A percentile compares a stretch with the other conserved stretches of the same genome.
These are phyloP conservation scores for Anoplius nigerrimus DNA, from an alignment of 2,888 invertebrate species.

Conservation along the genomic window DNA sequence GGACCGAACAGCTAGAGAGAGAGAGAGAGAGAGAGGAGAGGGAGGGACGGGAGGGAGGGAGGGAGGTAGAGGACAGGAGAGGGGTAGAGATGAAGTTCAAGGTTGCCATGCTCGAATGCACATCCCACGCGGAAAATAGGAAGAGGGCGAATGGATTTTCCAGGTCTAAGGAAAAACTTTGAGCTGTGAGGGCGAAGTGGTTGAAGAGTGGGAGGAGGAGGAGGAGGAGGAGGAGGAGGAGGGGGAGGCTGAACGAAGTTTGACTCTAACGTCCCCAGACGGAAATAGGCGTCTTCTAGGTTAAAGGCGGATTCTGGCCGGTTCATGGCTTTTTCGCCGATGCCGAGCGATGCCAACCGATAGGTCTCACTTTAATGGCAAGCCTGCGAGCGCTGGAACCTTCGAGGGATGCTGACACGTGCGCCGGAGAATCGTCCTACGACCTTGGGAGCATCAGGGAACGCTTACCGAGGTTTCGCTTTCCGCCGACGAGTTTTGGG, in stretches of 20 bases:
- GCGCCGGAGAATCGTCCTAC: no score
- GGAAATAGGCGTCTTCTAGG: no score
- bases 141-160: slow-evolving; percentile 59
- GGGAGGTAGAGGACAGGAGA: slow-evolving; percentile 6
- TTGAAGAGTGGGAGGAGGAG: background rate
- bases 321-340: no score
- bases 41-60: slow-evolving; percentile 12
- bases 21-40: slow-evolving; percentile 54
- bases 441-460: no score
- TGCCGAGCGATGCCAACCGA: background rate
- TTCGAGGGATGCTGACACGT: no score
- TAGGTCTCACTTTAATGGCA: background rate
- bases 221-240: slow-evolving; percentile 4
- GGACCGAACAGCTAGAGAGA: no score
- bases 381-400: no score
- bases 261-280: no score
- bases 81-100: slow-evolving; percentile 71
- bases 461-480: no score
- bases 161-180: slow-evolving; percentile 45
- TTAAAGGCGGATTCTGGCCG: no score
- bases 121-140: slow-evolving; percentile 70
- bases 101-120: slow-evolving; percentile 67
- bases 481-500: no score
- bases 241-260: background rate
- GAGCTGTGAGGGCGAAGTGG: slow-evolving; percentile 13